phyloP scores from a whole-genome alignment of 2,113 vertebrate genomes.

The Nanorana parkeri region DNA sequence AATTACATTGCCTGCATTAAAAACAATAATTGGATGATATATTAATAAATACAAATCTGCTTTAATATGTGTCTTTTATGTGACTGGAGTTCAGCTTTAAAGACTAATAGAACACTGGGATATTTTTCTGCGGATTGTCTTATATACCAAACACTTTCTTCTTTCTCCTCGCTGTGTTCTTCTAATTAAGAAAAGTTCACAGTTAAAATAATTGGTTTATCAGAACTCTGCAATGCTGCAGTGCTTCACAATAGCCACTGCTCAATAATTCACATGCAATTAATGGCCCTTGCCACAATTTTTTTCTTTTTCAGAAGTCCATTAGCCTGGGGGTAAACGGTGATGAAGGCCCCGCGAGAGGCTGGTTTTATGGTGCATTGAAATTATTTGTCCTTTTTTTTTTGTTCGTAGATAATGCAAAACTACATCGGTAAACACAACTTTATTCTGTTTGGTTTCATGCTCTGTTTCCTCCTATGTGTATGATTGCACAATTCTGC shows the following conservation, averaged over 20 bases:
- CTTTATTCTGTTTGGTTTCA: constrained; percentile 47
- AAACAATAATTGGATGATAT: no score
- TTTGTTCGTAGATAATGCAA: constrained; percentile 47
- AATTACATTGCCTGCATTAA: no score
- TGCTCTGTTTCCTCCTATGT: constrained; percentile 46
- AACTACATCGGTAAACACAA: constrained; percentile 32
- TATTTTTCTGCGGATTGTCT: background rate
- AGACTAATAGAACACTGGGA: background rate
- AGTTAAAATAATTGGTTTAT: constrained; percentile 56
- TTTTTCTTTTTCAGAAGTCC: constrained; percentile 49
- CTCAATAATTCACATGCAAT: constrained; percentile 56
- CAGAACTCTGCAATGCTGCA: constrained; percentile 47
- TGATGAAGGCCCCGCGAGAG: constrained; percentile 44
- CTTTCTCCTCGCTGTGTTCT: constrained; percentile 5
- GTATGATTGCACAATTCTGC: constrained; percentile 8
- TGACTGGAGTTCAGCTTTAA: background rate
- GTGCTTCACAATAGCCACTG: constrained; percentile 46
- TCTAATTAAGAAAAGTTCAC: constrained; percentile 53
- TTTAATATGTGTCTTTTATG: background rate
- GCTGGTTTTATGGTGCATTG: constrained; percentile 55
- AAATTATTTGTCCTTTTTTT: constrained; percentile 33
- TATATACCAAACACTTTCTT: background rate
- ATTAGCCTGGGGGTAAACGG: constrained; percentile 47
- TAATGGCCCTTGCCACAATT: constrained; percentile 50
- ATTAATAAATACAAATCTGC: no score